Conservation (phyloP, 2,113 vertebrate genomes). For the Syngnathus scovelli region DNA sequence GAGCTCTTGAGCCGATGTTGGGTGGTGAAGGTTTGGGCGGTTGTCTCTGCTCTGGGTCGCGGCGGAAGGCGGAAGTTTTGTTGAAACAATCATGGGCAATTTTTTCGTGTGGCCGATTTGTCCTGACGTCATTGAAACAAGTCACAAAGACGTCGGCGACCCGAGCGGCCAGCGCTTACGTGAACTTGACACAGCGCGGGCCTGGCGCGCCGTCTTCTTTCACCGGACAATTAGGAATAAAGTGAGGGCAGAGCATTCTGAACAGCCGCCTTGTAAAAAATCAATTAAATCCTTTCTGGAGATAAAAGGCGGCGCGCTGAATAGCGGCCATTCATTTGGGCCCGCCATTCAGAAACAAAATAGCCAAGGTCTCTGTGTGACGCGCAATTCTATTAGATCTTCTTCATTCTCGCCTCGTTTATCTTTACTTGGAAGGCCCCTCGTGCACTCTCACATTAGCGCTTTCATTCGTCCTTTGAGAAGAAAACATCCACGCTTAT, state of each 20-base stretch:
- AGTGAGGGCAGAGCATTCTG: constrained; percentile 6
- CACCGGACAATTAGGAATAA: constrained; percentile 7
- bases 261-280: constrained; percentile 45
- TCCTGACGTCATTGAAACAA: constrained; percentile 18
- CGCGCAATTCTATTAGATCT: constrained; percentile 50
- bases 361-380: constrained; percentile 55
- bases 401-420: constrained; percentile 29
- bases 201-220: neutral
- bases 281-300: constrained; percentile 59
- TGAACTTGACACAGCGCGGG: neutral
- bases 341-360: constrained; percentile 42
- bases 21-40: too few relatives aligned
- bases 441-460: constrained; percentile 15
- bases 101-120: constrained; percentile 58
- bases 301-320: constrained; percentile 40
- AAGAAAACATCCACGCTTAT: constrained; percentile 75
- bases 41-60: too few relatives aligned
- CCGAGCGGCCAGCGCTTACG: neutral
- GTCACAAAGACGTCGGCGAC: too few relatives aligned
- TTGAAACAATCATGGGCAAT: constrained; percentile 59
- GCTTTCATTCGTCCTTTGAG: constrained; percentile 65
- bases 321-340: constrained; percentile 42
- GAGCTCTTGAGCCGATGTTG: neutral
- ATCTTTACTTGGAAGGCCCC: constrained; percentile 37
- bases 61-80: neutral